Base-by-base conservation (phyloP, 2,888 invertebrate genomes). In the Liodrosophila aerea region DNA sequence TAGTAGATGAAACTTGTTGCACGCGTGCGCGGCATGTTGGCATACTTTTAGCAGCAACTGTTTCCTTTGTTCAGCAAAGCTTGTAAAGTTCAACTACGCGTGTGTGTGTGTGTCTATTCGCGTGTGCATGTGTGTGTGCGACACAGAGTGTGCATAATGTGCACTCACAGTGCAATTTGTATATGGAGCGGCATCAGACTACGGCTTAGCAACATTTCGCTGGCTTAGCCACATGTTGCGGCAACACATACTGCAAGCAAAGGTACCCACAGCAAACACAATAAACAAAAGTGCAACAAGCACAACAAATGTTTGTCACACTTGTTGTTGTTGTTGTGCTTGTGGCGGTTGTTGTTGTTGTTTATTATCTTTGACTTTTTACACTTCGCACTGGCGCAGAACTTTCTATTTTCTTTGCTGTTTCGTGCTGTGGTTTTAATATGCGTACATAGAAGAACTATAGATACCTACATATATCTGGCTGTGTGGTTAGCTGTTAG, bases 381-480 rank as follows among this genome's bases (percentile, higher is more conserved):
- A 56, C 59, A 36, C 41, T 53, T 47, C 36, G 39, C 66, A 43
- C 54, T 63, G 54, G 47, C 64, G 65, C 73, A 87, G 87, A 87
- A 88, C 87, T 88, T 87, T 87, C 86, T 87, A 87, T 88, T 87
- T 87, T 88, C 85, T 85, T 88, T 84, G 77, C 72, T 70, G 72
- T 71, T 85, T 78, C 66, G 71, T 72, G 72, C 39, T 50, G 63
- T 68, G 69, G 33, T 67, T 73, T 61, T 11, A 29, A 7, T 37
- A n/a, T 29, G 22, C 22, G 27, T 16, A 37, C 3, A 2, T 11
- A 22, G 22, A 27, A 41, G 18, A 8, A 18, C 16, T 36, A 43
- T 12, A 30, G 30, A 13, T 22, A 46, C 29, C 33, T 34, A 36
- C 7, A 37, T 39, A 7, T 31, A 11, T 12, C 7, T 13, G 7